Conservation (phyloP, 2,888 invertebrate species). For the Habroteleia sp. region DNA sequence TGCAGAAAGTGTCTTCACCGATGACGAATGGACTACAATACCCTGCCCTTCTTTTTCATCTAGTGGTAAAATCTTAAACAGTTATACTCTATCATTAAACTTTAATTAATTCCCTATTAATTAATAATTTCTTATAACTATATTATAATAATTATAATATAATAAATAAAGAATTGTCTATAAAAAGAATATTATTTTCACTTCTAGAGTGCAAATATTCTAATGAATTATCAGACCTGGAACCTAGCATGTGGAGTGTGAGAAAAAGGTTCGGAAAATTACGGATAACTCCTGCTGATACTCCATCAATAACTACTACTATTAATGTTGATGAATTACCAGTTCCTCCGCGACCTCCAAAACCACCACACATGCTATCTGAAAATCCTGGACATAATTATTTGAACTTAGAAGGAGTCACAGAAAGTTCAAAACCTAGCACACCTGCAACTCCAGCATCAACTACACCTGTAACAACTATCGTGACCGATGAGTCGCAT, state of each 20-base stretch:
- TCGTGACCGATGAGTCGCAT: slow-evolving; percentile 83
- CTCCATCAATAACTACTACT: slow-evolving; percentile 62
- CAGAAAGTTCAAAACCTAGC: slow-evolving; percentile 78
- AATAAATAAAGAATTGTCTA: no score
- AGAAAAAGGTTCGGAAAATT: slow-evolving; percentile 84
- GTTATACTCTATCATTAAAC: background rate
- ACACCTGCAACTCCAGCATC: slow-evolving; percentile 77
- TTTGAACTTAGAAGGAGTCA: slow-evolving; percentile 81
- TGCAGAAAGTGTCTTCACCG: slow-evolving; percentile 86
- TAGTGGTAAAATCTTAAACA: slow-evolving; percentile 64
- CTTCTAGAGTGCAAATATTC: slow-evolving; percentile 82
- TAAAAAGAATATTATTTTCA: no score
- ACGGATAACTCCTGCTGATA: slow-evolving; percentile 74
- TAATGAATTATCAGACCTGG: slow-evolving; percentile 83
- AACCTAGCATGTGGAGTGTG: slow-evolving; percentile 83
- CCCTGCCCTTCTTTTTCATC: slow-evolving; percentile 81
- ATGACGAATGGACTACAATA: slow-evolving; percentile 85
- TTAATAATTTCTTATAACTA: no score
- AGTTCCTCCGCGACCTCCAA: slow-evolving; percentile 87
- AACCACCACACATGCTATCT: slow-evolving; percentile 84
- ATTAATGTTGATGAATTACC: slow-evolving; percentile 78
- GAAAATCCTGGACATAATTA: slow-evolving; percentile 82
- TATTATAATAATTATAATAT: no score
- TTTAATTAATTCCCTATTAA: no score
- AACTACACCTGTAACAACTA: slow-evolving; percentile 72